Conservation (phyloP, 2,888 invertebrate genomes). For the Meloe dianella region DNA sequence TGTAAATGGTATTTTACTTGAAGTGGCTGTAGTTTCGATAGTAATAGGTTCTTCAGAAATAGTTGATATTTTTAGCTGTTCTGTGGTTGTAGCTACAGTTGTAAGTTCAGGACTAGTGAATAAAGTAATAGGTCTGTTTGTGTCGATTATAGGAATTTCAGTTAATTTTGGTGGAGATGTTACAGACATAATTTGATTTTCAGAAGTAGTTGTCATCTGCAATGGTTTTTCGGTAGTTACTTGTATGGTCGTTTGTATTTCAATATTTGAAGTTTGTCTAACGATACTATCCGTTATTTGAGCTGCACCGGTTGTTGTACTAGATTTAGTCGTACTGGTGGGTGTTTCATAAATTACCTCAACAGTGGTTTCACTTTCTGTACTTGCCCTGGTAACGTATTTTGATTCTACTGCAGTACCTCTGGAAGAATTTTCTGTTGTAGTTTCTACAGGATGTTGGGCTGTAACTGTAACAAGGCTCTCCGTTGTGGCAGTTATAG, state of each 20-base stretch:
- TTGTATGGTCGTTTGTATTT: not conserved
- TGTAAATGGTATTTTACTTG: not conserved
- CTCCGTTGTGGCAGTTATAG: constrained; percentile 40
- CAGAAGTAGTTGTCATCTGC: not conserved
- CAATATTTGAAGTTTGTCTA: not conserved
- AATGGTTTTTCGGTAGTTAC: not conserved
- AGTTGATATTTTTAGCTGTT: not conserved
- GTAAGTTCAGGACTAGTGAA: constrained; percentile 3
- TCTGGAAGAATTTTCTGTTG: constrained; percentile 10
- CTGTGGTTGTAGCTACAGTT: not conserved
- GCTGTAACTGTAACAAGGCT: constrained; percentile 42
- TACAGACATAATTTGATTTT: not conserved
- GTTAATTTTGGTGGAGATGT: not conserved
- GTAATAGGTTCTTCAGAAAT: not conserved
- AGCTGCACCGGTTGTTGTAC: not conserved
- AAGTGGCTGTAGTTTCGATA: not conserved
- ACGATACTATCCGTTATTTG: not conserved
- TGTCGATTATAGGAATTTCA: not conserved
- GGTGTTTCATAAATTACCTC: constrained; percentile 10
- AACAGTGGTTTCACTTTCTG: constrained; percentile 11
- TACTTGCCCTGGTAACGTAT: not conserved
- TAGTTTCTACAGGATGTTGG: constrained; percentile 32
- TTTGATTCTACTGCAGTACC: not conserved
- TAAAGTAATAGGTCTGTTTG: not conserved
- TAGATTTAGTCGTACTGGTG: not conserved